Evolutionary conservation across 2,113 vertebrate species (phyloP), one percentile per base, ranked within the genome.

Genomic region (Ginglymostoma cirratum): DNA sequence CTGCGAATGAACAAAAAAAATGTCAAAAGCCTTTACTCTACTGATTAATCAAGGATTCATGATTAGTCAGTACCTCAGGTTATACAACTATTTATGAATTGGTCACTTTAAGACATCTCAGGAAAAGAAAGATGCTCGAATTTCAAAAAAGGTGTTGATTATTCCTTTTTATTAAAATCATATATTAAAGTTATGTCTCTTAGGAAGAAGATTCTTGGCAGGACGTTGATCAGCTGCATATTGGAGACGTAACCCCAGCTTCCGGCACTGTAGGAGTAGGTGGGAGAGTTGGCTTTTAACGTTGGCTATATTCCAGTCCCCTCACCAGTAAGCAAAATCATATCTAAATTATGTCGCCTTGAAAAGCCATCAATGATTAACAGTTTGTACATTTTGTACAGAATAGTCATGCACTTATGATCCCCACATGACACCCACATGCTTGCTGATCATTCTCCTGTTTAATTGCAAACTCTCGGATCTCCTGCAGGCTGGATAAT

Each of bases 281-380:
- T 66, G 61, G 89, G 89, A 93, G 89, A 66, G 34, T 67, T 38
- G 61, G 89, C 34, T 67, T 93, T n/a, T 34, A 66, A 65, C 2
- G 5, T 17, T 92, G 55, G 34, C 65, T 5, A 8, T 38, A 23
- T 38, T 61, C 55, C 61, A 8, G 55, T n/a, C 55, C 14, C 30
- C 89, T 17, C 89, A 66, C 2, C 55, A 8, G n/a, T 55, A 61
- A n/a, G 15, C 61, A 66, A 93, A 90, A 93, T 93, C 61, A 92
- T n/a, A n/a, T 92, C 89, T 38, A 66, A n/a, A 21, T 38, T 38
- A 17, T n/a, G 17, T 7, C 23, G 89, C 61, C 61, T 93, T 93
- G 89, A 93, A 93, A 93, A 93, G 19, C n/a, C 61, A 93, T 93
- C 61, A 93, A n/a, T 67, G n/a, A 93, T 93, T 38, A 93, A 67